These are phyloP conservation scores for Oryzias dopingdopingensis DNA, from an alignment of 2,797 vertebrate genomes.

Conservation along the genomic window DNA sequence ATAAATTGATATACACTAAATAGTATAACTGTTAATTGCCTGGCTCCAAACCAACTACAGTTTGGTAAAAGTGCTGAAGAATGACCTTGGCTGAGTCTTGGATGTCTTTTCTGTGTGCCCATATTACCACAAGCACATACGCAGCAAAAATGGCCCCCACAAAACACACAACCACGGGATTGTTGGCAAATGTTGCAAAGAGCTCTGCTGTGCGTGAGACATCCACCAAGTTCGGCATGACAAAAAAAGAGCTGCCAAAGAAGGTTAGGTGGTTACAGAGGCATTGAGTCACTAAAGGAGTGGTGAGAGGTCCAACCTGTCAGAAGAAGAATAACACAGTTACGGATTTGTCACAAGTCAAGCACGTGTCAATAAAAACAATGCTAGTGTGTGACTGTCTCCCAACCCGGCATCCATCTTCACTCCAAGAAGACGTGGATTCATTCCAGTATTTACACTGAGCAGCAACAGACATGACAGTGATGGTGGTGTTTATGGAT, in stretches of 20 bases:
- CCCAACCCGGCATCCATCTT: conserved; percentile 87
- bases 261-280: conserved; percentile 93
- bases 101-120: conserved; percentile 90
- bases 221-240: conserved; percentile 88
- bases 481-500: conserved; percentile 73
- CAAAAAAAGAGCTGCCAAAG: conserved; percentile 92
- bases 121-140: conserved; percentile 84
- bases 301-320: conserved; percentile 89
- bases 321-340: conserved; percentile 6
- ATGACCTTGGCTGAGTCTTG: conserved; percentile 87
- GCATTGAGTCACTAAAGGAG: conserved; percentile 81
- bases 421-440: conserved; percentile 81
- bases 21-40: neutral
- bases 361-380: neutral
- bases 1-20: neutral
- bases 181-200: conserved; percentile 88
- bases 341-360: conserved; percentile 3
- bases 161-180: conserved; percentile 90
- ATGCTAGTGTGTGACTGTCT: neutral
- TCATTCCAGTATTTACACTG: conserved; percentile 93
- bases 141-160: conserved; percentile 84
- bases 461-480: conserved; percentile 83
- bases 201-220: conserved; percentile 85
- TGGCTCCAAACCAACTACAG: neutral
- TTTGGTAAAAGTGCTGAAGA: neutral